Conservation (phyloP, 1,140 invertebrate species). For the Drosophila carrolli region DNA sequence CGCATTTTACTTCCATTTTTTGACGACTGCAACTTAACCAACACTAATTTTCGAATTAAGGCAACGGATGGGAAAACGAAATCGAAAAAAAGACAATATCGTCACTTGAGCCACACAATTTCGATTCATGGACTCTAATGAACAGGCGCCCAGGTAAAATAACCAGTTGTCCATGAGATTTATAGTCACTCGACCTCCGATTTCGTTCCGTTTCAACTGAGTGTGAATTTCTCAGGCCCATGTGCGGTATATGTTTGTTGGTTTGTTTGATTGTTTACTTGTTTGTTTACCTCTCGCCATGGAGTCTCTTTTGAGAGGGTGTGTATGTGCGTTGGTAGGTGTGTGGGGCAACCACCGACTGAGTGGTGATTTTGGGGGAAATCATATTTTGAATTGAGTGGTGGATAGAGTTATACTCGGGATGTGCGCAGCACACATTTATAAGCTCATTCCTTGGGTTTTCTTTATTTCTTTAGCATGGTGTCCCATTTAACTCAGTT, state of each 20-base stretch:
- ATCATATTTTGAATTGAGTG: conserved; percentile 21
- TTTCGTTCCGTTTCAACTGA: conserved; percentile 63
- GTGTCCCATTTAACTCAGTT: not conserved
- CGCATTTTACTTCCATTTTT: not conserved
- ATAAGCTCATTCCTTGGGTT: not conserved
- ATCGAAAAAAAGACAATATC: conserved; percentile 25
- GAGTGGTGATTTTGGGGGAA: conserved; percentile 16
- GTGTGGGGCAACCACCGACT: conserved; percentile 2
- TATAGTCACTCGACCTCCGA: conserved; percentile 60
- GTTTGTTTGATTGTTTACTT: conserved; percentile 15
- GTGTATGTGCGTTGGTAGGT: not conserved
- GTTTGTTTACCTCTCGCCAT: conserved; percentile 45
- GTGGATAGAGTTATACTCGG: conserved; percentile 14
- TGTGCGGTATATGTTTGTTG: conserved; percentile 17
- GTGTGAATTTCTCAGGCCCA: conserved; percentile 53
- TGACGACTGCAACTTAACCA: conserved; percentile 14
- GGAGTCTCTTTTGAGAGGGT: conserved; percentile 28
- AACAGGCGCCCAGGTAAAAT: conserved; percentile 62
- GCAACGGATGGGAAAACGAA: conserved; percentile 13
- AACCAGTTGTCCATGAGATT: conserved; percentile 46
- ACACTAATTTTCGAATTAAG: conserved; percentile 26
- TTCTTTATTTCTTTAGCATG: no score
- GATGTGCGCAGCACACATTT: not conserved
- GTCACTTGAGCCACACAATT: conserved; percentile 69
- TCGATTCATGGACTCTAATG: conserved; percentile 84